Evolutionary conservation across 2,888 invertebrate species (phyloP), one percentile per base, ranked within the genome.

Genomic region (Fabriciana adippe): DNA sequence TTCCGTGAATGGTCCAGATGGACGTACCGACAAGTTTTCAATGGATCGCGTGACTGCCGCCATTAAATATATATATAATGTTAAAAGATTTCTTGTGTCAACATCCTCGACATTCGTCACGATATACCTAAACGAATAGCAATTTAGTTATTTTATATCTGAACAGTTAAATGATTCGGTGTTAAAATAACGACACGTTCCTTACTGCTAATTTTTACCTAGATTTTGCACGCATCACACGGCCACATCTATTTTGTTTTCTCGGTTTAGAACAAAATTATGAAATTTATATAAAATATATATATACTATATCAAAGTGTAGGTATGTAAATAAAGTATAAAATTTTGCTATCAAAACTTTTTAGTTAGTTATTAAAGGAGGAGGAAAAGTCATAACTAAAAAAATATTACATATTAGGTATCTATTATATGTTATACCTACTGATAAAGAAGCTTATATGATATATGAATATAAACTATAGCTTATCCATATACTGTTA

Each of bases 21-120:
- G 69, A 68, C 73, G 57, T 3, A 41, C 48, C 16, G 59, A 51
- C 63, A 67, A 68, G 57, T 72, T 75, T 73, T 73, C 71, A 74
- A 73, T 70, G 72, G 74, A 62, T 83, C 73, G 80, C 84, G 82
- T 84, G 82, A 61, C 53, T 11, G 41, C 53, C 54, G 63, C 66
- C 63, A 71, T 72, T 70, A 66, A 55, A 26, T 26, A 48, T 67
- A 51, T 60, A 51, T 61, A 64, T 45, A 61, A 64, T 64, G 63
- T 65, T 45, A 55, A 64, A 66, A 56, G 66, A 72, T 66, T 64
- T 64, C 60, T 66, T 66, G 67, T 69, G 67, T 72, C 72, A 72
- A 72, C 59, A 72, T 64, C 72, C 72, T 72, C 65, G 31, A 57
- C 54, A 67, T 64, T 64, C 62, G 57, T 67, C 64, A 68, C 50